Conservation (phyloP, 64 coral and sea anemone species). For the Montipora sp. region DNA sequence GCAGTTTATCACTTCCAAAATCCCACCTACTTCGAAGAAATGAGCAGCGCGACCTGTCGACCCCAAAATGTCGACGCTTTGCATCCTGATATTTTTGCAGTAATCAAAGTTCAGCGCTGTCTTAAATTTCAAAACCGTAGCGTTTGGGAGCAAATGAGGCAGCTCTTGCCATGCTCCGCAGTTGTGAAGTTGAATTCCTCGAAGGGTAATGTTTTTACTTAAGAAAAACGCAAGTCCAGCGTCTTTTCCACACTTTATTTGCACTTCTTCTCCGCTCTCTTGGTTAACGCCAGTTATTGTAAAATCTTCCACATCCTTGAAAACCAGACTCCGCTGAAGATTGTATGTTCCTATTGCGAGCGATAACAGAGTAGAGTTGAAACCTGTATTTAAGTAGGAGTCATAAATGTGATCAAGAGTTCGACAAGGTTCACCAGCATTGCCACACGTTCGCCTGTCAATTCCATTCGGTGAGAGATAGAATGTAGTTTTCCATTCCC, state of each 20-base stretch:
- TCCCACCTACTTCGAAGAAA: slow-evolving; percentile 46
- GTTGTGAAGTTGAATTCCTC: not conserved
- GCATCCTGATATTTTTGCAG: slow-evolving; percentile 51
- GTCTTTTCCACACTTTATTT: slow-evolving; percentile 39
- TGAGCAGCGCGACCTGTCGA: slow-evolving; percentile 43
- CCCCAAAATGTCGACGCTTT: slow-evolving; percentile 8
- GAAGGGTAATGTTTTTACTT: slow-evolving; percentile 47
- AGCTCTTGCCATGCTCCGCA: slow-evolving; percentile 18
- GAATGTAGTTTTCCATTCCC: not conserved
- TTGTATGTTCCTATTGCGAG: slow-evolving; percentile 14
- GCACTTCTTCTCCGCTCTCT: not conserved
- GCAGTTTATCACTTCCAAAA: slow-evolving; percentile 28
- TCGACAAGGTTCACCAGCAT: slow-evolving; percentile 23
- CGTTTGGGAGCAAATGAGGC: not conserved
- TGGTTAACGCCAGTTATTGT: not conserved
- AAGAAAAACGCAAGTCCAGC: slow-evolving; percentile 51
- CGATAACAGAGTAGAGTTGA: slow-evolving; percentile 20
- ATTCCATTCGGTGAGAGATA: slow-evolving; percentile 37
- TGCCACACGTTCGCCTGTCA: slow-evolving; percentile 21
- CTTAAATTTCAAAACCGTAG: not conserved
- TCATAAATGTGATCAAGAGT: slow-evolving; percentile 43
- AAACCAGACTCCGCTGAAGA: slow-evolving; percentile 4
- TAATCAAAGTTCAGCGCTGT: slow-evolving; percentile 61
- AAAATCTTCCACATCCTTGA: slow-evolving; percentile 31
- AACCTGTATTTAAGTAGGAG: not conserved